Evolutionary conservation across 2,113 vertebrate species (phyloP), one percentile per base, ranked within the genome.

Genomic region (Malaclemys terrapin): DNA sequence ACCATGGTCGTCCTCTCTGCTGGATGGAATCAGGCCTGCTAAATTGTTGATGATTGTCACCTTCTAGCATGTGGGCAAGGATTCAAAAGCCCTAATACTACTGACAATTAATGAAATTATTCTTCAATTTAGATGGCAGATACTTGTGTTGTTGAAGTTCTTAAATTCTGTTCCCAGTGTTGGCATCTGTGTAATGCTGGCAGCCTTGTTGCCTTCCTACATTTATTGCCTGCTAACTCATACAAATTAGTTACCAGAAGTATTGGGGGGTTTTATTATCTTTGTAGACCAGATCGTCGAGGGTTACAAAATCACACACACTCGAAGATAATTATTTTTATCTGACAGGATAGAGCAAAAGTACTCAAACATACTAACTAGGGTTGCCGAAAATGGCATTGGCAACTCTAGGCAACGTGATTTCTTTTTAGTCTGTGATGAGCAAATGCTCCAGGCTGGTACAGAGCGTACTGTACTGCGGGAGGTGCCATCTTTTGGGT

Each of bases 171-270:
- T 53, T 84, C 25, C 84, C 85, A 5, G 76, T 65, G 1, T 82
- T 90, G 89, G 9, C 27, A 47, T 53, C 24, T 5, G 1, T 88
- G 4, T 53, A 50, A 47, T 29, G 62, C n/a, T 86, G 50, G 5
- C 27, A 65, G 0, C 0, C 29, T 72, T 27, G 42, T 78, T 47
- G 10, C 12, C 24, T 16, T 45, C 11, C 75, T 4, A 16, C 1
- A 50, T 82, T 85, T 89, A 38, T 89, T 72, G 35, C 16, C 29
- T 16, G 42, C 42, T 87, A 75, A 72, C 57, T 42, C 65, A 50
- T 1, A 22, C 5, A 22, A 35, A 1, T 47, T 9, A 42, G n/a
- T 50, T 84, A 27, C 1, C 0, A 27, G 4, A 65, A 82, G 3
- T 2, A 1, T 79, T 72, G 35, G 50, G 76, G 35, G 25, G 6